Conservation (phyloP, 2,797 vertebrate species). For the Knipowitschia caucasica region DNA sequence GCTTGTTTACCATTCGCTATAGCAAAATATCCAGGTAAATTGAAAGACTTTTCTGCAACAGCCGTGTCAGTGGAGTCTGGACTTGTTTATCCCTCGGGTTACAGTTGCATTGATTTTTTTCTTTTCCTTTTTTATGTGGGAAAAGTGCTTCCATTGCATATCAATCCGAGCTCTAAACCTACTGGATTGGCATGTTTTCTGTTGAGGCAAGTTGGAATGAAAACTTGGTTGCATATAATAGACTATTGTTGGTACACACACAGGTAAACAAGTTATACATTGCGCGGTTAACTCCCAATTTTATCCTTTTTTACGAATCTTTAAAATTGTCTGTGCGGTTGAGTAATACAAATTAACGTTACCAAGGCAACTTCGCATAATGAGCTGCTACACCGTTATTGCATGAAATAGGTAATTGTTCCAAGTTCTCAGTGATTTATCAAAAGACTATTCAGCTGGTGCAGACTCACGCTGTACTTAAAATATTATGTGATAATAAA, state of each 20-base stretch:
- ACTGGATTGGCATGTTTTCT: conserved; percentile 7
- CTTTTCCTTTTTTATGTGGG: conserved; percentile 11
- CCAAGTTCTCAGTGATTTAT: neutral
- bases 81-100: conserved; percentile 56
- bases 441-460: no score
- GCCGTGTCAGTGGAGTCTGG: conserved; percentile 13
- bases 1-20: conserved; percentile 28
- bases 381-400: neutral
- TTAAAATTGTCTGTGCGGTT: neutral
- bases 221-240: conserved; percentile 14
- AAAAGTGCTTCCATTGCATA: conserved; percentile 13
- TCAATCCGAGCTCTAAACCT: neutral
- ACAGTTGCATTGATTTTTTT: conserved; percentile 38
- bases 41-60: conserved; percentile 22
- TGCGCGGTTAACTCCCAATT: neutral
- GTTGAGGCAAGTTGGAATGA: conserved; percentile 30
- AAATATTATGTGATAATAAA: neutral
- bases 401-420: neutral
- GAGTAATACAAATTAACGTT: neutral
- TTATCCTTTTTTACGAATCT: neutral
- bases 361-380: neutral
- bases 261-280: neutral
- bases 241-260: neutral
- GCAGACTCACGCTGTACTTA: neutral
- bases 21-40: conserved; percentile 35